A percentile compares a stretch with the other conserved stretches of the same genome.
phyloP scores from a whole-genome alignment of 2,888 invertebrate genomes.

The Zootermopsis nevadensis region DNA sequence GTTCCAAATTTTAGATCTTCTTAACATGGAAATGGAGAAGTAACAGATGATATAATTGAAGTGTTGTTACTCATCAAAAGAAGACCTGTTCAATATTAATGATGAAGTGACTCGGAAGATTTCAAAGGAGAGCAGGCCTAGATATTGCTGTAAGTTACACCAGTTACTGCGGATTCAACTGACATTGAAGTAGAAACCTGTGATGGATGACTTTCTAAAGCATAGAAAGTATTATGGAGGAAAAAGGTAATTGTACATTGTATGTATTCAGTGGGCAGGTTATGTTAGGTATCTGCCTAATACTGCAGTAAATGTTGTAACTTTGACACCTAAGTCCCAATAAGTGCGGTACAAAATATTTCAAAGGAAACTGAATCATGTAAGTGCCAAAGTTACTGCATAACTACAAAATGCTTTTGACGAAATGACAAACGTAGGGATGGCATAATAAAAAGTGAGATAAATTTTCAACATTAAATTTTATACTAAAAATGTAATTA shows the following conservation, averaged over 20 bases:
- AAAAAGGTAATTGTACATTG: neutral
- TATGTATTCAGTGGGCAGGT: neutral
- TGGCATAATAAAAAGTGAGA: neutral
- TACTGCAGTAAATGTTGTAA: neutral
- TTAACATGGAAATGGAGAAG: neutral
- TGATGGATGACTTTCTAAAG: neutral
- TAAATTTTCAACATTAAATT: slow-evolving; percentile 23
- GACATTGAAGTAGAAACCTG: neutral
- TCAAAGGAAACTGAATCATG: slow-evolving; percentile 6
- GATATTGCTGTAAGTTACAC: neutral
- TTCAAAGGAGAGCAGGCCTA: neutral
- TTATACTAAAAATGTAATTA: slow-evolving; percentile 38
- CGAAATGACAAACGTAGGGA: neutral
- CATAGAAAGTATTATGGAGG: neutral
- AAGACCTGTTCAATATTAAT: neutral
- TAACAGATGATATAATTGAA: neutral
- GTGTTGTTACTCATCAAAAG: slow-evolving; percentile 12
- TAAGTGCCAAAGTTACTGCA: slow-evolving; percentile 31
- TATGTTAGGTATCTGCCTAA: neutral
- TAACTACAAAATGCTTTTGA: slow-evolving; percentile 3
- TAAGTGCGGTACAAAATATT: slow-evolving; percentile 13
- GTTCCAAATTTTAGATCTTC: slow-evolving; percentile 23
- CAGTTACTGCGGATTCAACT: slow-evolving; percentile 7
- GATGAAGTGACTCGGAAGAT: neutral
- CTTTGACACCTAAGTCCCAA: neutral